A percentile compares a stretch with the other conserved stretches of the same genome.
These are phyloP conservation scores for Brachypodius melanocephalos DNA, from an alignment of 2,113 vertebrate genomes.

Conservation along the genomic window DNA sequence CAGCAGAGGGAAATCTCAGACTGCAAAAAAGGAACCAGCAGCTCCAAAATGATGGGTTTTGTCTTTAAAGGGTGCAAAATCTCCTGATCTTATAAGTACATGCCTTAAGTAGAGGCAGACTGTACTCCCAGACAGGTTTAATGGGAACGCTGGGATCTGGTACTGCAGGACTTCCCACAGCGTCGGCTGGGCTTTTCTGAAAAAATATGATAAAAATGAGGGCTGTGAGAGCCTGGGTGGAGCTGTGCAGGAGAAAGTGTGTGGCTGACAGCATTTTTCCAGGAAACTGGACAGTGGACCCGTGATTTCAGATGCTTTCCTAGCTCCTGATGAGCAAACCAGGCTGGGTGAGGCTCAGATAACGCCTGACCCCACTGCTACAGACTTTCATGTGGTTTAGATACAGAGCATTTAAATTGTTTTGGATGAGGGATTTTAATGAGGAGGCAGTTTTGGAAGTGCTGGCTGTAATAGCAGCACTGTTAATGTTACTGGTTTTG, in stretches of 20 bases:
- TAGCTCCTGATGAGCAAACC: neutral
- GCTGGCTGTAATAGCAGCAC: neutral
- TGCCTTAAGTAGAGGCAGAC: neutral
- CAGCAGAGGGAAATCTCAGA: neutral
- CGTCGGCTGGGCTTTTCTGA: neutral
- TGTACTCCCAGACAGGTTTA: neutral
- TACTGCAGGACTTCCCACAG: neutral
- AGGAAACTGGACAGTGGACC: neutral
- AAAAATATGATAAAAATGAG: neutral
- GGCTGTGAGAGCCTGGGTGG: neutral
- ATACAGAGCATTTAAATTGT: neutral
- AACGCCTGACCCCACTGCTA: neutral
- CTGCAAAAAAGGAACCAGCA: neutral
- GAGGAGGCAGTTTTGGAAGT: neutral
- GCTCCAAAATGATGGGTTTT: neutral
- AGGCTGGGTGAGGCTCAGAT: neutral
- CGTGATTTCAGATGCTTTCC: neutral
- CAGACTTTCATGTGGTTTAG: neutral
- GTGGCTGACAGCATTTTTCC: constrained; percentile 17
- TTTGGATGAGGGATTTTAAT: neutral
- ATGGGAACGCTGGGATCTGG: neutral
- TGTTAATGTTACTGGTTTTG: neutral
- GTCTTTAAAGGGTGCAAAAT: neutral
- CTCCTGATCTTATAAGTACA: neutral
- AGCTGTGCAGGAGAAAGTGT: neutral